Conservation (phyloP, 92 coral and sea anemone genomes). For the Actinernus sp. region DNA sequence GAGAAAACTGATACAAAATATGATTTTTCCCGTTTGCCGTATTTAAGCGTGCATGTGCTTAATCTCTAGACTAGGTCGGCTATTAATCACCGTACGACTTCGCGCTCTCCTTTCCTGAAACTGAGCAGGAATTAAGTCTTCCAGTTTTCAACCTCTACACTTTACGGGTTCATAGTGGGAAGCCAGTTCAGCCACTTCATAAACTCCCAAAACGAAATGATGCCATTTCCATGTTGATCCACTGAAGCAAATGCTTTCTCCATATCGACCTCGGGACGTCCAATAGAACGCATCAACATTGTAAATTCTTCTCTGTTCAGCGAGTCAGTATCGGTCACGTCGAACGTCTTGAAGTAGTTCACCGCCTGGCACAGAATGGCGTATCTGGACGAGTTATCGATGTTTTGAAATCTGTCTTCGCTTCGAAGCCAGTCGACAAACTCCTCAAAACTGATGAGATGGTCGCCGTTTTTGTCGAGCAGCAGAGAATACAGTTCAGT, state of each 20-base stretch:
- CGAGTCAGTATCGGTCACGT: conserved; percentile 47
- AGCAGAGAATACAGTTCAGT: conserved; percentile 61
- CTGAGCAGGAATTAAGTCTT: no score
- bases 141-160: no score
- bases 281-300: conserved; percentile 62
- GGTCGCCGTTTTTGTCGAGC: conserved; percentile 74
- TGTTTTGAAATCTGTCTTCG: conserved; percentile 67
- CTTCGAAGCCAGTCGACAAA: conserved; percentile 76
- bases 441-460: conserved; percentile 74
- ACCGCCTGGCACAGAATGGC: conserved; percentile 52
- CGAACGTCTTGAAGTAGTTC: conserved; percentile 62
- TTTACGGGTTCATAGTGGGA: no score
- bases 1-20: no score
- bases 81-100: no score
- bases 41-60: no score
- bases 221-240: conserved; percentile 63
- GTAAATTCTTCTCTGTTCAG: conserved; percentile 53
- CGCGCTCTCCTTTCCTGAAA: no score
- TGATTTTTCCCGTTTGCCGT: no score
- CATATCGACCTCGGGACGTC: conserved; percentile 22
- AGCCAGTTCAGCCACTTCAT: conserved; percentile 78
- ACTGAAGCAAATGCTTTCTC: conserved; percentile 48
- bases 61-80: no score
- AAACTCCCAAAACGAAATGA: conserved; percentile 79
- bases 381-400: conserved; percentile 51